Evolutionary conservation across 2,888 invertebrate genomes (phyloP).

Genomic region (Papilio protenor): DNA sequence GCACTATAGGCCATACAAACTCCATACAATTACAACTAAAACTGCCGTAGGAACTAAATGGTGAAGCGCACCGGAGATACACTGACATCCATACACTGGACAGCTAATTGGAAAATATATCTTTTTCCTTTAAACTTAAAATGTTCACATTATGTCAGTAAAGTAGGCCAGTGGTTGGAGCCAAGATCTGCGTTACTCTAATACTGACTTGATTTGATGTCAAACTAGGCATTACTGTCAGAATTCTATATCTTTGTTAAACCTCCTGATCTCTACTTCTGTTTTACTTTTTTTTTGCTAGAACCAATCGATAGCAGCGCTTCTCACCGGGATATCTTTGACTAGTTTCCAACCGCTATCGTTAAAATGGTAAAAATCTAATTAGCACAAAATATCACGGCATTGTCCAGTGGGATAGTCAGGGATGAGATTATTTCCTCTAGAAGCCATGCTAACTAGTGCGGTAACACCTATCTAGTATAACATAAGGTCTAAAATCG

Average conservation of each 20-base stretch:
- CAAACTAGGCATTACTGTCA: no score
- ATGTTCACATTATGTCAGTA: no score
- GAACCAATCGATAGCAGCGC: no score
- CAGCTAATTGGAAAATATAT: not conserved
- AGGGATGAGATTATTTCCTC: constrained; percentile 39
- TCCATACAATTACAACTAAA: constrained; percentile 43
- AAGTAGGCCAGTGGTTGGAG: no score
- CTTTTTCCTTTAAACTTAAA: no score
- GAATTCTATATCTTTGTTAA: no score
- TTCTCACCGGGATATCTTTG: no score
- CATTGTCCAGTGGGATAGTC: not conserved
- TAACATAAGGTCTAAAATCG: constrained; percentile 43
- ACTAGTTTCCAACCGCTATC: not conserved
- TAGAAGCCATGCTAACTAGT: constrained; percentile 18
- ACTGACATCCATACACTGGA: not conserved
- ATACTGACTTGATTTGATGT: no score
- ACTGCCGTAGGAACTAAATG: constrained; percentile 59
- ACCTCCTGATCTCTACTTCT: no score
- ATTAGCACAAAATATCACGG: not conserved
- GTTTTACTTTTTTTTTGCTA: no score
- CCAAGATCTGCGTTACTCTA: no score
- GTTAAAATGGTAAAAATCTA: not conserved
- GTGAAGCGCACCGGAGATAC: constrained; percentile 46
- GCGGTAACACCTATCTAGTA: constrained; percentile 43
- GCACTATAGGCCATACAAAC: constrained; percentile 56